These are phyloP conservation scores for Pantherophis alleghaniensis DNA, from an alignment of 2,797 vertebrate species.

Conservation along the genomic window DNA sequence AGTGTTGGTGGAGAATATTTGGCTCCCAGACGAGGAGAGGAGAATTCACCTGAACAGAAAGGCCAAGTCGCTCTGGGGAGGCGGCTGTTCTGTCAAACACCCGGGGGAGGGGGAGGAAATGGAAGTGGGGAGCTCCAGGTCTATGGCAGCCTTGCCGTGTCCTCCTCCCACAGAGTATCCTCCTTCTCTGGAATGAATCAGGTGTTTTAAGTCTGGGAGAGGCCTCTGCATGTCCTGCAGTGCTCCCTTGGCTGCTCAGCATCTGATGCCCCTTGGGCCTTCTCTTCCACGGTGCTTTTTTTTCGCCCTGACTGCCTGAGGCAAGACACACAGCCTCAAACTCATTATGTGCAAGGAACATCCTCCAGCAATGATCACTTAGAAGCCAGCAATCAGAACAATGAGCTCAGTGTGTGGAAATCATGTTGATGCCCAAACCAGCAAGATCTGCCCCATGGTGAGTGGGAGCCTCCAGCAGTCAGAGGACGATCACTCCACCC, in stretches of 20 bases:
- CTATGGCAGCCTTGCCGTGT: not conserved
- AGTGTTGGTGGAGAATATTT: not conserved
- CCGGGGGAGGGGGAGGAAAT: too few relatives aligned
- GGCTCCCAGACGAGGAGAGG: not conserved
- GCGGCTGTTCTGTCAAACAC: not conserved
- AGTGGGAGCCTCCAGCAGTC: too few relatives aligned
- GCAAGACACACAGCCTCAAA: not conserved
- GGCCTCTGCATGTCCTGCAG: not conserved
- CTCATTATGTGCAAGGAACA: not conserved
- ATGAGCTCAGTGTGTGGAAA: too few relatives aligned
- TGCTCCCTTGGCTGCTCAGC: fast-evolving
- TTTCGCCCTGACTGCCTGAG: not conserved
- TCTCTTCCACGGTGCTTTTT: not conserved
- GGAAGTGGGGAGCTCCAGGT: not conserved
- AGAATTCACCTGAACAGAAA: not conserved
- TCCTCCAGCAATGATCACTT: too few relatives aligned
- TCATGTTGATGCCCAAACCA: too few relatives aligned
- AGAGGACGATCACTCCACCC: too few relatives aligned
- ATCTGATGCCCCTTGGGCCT: not conserved
- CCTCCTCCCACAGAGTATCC: not conserved
- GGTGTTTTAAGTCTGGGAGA: not conserved
- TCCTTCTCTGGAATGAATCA: not conserved
- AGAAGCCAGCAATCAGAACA: too few relatives aligned
- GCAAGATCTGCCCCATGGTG: too few relatives aligned
- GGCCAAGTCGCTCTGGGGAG: not conserved